Evolutionary conservation across 2,888 invertebrate genomes (phyloP), one percentile per base, ranked within the genome.

Genomic region (Hirtodrosophila trivittata): DNA sequence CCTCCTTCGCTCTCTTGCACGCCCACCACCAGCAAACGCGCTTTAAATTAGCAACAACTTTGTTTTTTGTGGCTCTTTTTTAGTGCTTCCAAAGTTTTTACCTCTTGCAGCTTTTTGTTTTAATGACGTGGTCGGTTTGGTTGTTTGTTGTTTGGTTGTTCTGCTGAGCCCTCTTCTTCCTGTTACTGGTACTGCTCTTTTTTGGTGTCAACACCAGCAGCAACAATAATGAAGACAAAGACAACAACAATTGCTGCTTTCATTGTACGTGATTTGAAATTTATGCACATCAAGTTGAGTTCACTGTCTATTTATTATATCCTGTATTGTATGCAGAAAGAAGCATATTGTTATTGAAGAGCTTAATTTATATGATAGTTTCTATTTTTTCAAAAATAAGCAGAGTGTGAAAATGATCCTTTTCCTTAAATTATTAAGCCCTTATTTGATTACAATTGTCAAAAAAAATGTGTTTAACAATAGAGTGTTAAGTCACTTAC

Each of bases 201-300:
- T 66, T 78, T 70, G 69, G 74, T 86, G 84, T 60, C 86, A 73
- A 52, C 75, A 52, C 43, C 55, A 55, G 37, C 16, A 51, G 28
- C 39, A 30, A 30, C 30, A 65, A 14, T 43, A 57, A 10, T 26
- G 25, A 10, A 41, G 33, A 50, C 47, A 42, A 63, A 49, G 50
- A 55, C 68, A 55, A 51, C 57, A 66, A 66, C 72, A 75, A 54
- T 50, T 54, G 54, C 57, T 66, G 60, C 65, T 47, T 66, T 66
- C 74, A 72, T 78, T 86, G 78, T 85, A 85, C 87, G 85, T 87
- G 86, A 86, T 85, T 78, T 71, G 87, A 87, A 85, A 84, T 76
- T 78, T 85, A 87, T 83, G 75, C 72, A 65, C 57, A 60, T 51
- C 62, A 58, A 63, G 69, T 73, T 64, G 57, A 66, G 57, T 58